Percentiles rank a stretch among this genome's conserved stretches.
Conservation (phyloP, 2,888 invertebrate species). For the Trichogramma dendrolimi region DNA sequence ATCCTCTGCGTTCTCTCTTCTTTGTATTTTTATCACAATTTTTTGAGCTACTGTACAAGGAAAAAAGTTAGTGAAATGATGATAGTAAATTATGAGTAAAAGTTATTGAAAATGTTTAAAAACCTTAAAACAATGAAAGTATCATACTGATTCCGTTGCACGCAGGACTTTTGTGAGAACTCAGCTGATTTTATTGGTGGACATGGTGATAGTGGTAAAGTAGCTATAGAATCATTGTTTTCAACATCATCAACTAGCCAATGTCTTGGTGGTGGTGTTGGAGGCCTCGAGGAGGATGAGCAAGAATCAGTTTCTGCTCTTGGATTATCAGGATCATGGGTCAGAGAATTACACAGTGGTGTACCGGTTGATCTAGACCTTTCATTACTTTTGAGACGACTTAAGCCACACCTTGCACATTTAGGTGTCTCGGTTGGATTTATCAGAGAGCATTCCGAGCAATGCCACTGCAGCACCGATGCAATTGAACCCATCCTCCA, state of each 20-base stretch:
- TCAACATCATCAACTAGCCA: slow-evolving; percentile 7
- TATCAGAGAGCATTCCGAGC: slow-evolving; percentile 81
- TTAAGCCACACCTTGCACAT: slow-evolving; percentile 75
- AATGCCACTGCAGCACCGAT: slow-evolving; percentile 91
- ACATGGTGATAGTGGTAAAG: no score
- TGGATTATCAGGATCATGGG: slow-evolving; percentile 19
- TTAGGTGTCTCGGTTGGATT: slow-evolving; percentile 81
- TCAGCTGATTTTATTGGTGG: background rate
- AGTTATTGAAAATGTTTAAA: no score
- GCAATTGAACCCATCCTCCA: slow-evolving; percentile 83
- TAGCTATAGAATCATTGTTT: no score
- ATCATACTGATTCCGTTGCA: slow-evolving; percentile 24
- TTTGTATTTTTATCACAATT: slow-evolving; percentile 30
- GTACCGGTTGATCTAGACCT: slow-evolving; percentile 23
- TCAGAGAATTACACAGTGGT: slow-evolving; percentile 25
- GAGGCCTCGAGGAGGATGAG: slow-evolving; percentile 42
- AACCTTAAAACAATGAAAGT: slow-evolving; percentile 24
- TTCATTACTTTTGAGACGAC: slow-evolving; percentile 43
- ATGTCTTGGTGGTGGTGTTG: slow-evolving; percentile 43
- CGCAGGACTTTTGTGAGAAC: slow-evolving; percentile 15
- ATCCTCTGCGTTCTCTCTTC: slow-evolving; percentile 36
- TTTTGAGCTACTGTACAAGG: slow-evolving; percentile 32
- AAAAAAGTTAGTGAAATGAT: slow-evolving; percentile 4
- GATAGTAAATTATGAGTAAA: background rate
- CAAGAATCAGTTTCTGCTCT: slow-evolving; percentile 38